These are phyloP conservation scores for Alsophila aescularia DNA, from an alignment of 2,888 invertebrate genomes.

Conservation along the genomic window DNA sequence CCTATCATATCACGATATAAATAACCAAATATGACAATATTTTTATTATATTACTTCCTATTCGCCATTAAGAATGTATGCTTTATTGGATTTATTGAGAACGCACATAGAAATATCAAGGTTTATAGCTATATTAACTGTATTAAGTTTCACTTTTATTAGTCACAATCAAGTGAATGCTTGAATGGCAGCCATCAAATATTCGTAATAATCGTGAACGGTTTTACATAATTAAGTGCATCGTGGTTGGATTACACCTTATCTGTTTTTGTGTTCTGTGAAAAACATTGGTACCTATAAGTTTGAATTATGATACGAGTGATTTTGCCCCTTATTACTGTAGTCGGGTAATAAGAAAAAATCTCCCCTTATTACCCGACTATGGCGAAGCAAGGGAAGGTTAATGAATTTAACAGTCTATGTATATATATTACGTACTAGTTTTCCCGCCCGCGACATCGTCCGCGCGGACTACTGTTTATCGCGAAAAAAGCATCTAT, in stretches of 20 bases:
- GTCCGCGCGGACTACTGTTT: too few species aligned
- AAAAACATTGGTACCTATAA: too few species aligned
- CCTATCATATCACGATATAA: conserved; percentile 33
- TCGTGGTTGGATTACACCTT: conserved; percentile 14
- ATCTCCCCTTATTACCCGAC: too few species aligned
- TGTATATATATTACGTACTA: too few species aligned
- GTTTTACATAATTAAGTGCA: conserved; percentile 26
- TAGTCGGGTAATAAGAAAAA: too few species aligned
- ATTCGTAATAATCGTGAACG: conserved; percentile 26
- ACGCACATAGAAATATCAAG: conserved; percentile 30
- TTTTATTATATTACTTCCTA: conserved; percentile 24
- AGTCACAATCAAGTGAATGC: conserved; percentile 22
- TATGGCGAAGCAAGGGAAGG: too few species aligned
- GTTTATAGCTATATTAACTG: conserved; percentile 36
- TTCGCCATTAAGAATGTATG: conserved; percentile 19
- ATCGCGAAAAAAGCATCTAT: too few species aligned
- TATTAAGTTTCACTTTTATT: conserved; percentile 39
- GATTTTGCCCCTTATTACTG: too few species aligned
- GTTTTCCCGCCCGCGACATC: too few species aligned
- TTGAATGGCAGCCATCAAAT: conserved; percentile 23
- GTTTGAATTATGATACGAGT: too few species aligned
- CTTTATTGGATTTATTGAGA: conserved; percentile 30
- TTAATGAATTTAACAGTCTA: too few species aligned
- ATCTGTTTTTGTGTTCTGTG: background rate
- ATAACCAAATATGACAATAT: conserved; percentile 32